Percentiles rank a stretch among this genome's conserved stretches.
Conservation (phyloP, 2,888 invertebrate species). For the Mellilla xanthometata region DNA sequence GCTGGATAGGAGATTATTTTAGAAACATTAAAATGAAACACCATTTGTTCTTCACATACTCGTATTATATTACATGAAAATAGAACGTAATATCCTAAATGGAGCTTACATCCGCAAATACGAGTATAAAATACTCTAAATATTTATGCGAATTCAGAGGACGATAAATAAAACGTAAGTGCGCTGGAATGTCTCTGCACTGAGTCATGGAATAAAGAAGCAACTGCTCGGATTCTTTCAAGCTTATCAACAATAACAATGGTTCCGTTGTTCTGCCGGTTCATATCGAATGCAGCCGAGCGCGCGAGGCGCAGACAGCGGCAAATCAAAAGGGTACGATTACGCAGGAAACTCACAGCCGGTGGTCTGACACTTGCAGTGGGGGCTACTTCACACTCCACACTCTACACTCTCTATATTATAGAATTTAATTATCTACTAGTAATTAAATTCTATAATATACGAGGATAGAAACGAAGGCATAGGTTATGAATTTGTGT, state of each 20-base stretch:
- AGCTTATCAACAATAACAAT: conserved; percentile 57
- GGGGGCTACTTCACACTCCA: conserved; percentile 31
- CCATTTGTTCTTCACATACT: conserved; percentile 15
- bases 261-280: conserved; percentile 48
- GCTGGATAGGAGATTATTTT: conserved; percentile 2
- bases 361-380: conserved; percentile 60
- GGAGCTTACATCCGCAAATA: conserved; percentile 17
- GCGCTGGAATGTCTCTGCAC: conserved; percentile 18
- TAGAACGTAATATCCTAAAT: conserved; percentile 24
- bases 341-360: conserved; percentile 53
- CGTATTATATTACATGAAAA: conserved; percentile 20
- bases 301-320: conserved; percentile 49
- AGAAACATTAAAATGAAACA: conserved; percentile 7
- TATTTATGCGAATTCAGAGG: conserved; percentile 16
- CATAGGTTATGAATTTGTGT: too few relatives aligned
- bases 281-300: conserved; percentile 69
- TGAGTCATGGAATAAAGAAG: conserved; percentile 23
- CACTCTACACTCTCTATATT: conserved; percentile 19
- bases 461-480: too few relatives aligned
- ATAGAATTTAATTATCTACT: too few relatives aligned
- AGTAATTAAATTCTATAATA: too few relatives aligned
- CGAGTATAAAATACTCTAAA: conserved; percentile 9
- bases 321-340: conserved; percentile 60
- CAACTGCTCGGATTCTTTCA: conserved; percentile 35
- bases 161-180: conserved; percentile 7